These are phyloP conservation scores for Alaudala cheleensis DNA, from an alignment of 2,113 vertebrate genomes.

Conservation along the genomic window DNA sequence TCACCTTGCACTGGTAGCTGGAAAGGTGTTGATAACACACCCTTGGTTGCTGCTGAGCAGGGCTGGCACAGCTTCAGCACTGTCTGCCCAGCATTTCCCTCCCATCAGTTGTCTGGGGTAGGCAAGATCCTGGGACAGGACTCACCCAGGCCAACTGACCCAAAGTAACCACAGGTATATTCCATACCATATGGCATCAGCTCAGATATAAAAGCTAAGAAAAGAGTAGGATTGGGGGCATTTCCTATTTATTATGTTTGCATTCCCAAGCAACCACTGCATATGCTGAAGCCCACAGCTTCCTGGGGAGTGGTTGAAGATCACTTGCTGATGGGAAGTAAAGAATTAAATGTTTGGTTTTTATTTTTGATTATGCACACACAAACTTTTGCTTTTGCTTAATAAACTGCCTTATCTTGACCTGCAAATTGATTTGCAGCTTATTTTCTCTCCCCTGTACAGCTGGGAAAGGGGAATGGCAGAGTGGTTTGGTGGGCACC, in stretches of 20 bases:
- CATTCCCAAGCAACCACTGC: not conserved
- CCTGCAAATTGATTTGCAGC: not conserved
- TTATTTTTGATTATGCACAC: not conserved
- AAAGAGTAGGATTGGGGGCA: not conserved
- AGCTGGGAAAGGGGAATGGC: not conserved
- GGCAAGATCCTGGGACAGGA: not conserved
- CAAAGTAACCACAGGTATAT: not conserved
- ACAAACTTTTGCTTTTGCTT: not conserved
- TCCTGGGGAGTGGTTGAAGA: not conserved
- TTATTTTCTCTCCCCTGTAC: not conserved
- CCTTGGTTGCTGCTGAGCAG: not conserved
- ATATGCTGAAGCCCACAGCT: not conserved
- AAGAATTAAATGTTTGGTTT: not conserved
- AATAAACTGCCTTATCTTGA: not conserved
- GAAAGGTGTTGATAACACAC: not conserved
- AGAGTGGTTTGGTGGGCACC: not conserved
- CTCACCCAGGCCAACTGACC: not conserved
- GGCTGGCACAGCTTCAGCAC: not conserved
- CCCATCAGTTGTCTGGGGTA: too few species aligned
- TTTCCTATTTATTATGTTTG: not conserved
- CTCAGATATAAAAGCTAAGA: not conserved
- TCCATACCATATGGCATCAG: not conserved
- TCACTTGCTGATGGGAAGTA: not conserved
- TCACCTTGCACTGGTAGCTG: not conserved
- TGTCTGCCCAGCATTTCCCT: not conserved